A percentile compares a stretch with the other conserved stretches of the same genome.
Conservation (phyloP, 2,113 vertebrate species). For the Microcebus griseorufus region DNA sequence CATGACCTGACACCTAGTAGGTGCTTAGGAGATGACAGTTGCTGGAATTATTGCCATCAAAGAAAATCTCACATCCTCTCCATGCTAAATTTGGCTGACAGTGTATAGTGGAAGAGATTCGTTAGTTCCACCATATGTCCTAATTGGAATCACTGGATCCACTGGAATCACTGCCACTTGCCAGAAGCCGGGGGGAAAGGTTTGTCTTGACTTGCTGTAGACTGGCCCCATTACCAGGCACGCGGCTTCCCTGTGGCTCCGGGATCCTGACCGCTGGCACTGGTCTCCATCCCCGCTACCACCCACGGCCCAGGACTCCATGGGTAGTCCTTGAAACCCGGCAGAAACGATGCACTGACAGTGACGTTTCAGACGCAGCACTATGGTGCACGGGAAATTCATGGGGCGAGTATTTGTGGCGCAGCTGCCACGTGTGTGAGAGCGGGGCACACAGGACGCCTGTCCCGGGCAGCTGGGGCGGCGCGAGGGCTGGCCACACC, state of each 20-base stretch:
- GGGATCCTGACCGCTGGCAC: neutral
- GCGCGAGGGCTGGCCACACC: rapidly evolving
- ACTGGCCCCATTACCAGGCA: neutral
- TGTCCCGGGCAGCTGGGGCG: neutral
- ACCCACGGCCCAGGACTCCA: neutral
- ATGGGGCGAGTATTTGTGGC: neutral
- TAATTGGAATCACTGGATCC: constrained; percentile 36
- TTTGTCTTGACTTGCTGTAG: neutral
- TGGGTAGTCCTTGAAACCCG: neutral
- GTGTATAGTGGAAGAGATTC: neutral
- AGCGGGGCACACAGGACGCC: neutral
- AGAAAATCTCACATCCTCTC: constrained; percentile 39
- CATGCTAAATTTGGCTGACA: constrained; percentile 34
- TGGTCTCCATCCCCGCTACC: neutral
- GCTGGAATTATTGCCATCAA: neutral
- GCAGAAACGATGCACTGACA: neutral
- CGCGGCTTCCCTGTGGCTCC: neutral
- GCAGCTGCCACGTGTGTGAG: neutral
- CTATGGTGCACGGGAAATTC: neutral
- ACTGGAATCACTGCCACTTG: constrained; percentile 48
- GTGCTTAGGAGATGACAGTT: constrained; percentile 12
- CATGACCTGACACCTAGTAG: neutral
- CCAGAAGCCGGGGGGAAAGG: neutral
- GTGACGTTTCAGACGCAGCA: neutral
- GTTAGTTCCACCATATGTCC: constrained; percentile 62